Evolutionary conservation across 1,140 invertebrate genomes (phyloP).

Genomic region (Drosophila kohkoa): DNA sequence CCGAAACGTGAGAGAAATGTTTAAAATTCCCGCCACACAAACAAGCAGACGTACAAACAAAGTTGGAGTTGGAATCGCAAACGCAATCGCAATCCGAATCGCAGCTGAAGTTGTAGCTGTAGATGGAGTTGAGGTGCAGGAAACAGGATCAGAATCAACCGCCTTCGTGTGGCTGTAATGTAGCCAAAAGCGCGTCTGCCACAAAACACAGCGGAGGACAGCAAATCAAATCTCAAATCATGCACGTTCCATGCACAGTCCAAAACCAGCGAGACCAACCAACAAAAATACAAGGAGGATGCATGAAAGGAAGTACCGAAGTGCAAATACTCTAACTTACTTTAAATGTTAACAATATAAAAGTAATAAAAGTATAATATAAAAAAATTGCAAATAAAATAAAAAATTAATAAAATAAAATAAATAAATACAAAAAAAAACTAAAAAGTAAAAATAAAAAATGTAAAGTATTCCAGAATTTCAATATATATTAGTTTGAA

Average conservation of each 20-base stretch:
- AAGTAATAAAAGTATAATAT: not conserved
- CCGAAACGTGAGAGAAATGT: constrained; percentile 75
- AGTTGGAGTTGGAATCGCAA: constrained; percentile 2
- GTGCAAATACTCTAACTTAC: constrained; percentile 30
- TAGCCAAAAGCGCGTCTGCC: constrained; percentile 58
- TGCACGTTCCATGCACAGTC: constrained; percentile 57
- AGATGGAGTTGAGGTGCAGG: constrained; percentile 30
- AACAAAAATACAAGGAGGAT: constrained; percentile 6
- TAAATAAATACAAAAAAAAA: no score
- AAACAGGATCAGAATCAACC: constrained; percentile 25
- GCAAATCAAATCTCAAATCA: constrained; percentile 82
- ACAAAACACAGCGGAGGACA: constrained; percentile 20
- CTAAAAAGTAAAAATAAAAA: no score
- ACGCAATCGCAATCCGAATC: constrained; percentile 11
- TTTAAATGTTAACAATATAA: no score
- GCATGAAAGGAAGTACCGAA: constrained; percentile 30
- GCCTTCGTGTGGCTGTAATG: constrained; percentile 62
- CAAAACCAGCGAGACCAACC: constrained; percentile 18
- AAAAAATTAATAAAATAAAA: not conserved
- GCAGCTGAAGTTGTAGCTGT: constrained; percentile 17
- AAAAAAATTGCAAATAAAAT: not conserved
- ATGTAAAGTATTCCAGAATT: no score
- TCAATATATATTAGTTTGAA: no score
- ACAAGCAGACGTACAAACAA: constrained; percentile 40
- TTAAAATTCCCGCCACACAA: constrained; percentile 62